These are phyloP conservation scores for Tinamus guttatus DNA, from an alignment of 2,113 vertebrate species.

Conservation along the genomic window DNA sequence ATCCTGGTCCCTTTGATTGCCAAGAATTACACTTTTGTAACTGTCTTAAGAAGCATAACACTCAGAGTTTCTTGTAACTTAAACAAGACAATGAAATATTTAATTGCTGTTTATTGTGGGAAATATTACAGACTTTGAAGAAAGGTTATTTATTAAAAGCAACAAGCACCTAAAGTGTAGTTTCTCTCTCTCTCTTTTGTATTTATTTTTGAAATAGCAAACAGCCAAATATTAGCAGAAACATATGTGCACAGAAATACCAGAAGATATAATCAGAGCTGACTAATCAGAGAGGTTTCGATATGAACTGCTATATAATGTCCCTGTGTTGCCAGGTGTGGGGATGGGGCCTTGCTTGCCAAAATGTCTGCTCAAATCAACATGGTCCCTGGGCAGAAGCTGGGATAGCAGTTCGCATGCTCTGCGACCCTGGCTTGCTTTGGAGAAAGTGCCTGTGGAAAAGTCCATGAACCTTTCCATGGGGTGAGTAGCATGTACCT, in stretches of 20 bases:
- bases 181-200: neutral
- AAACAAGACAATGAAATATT: conserved; percentile 45
- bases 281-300: neutral
- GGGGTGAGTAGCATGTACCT: accelerated
- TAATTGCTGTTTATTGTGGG: conserved; percentile 12
- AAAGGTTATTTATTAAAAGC: conserved; percentile 31
- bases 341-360: neutral
- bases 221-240: neutral
- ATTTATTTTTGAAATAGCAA: neutral
- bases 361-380: neutral
- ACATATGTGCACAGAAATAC: neutral
- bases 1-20: neutral
- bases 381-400: accelerated
- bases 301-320: neutral
- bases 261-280: neutral
- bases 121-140: conserved; percentile 10
- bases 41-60: neutral
- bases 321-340: neutral
- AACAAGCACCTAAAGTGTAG: neutral
- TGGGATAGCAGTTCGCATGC: accelerated
- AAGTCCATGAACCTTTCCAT: neutral
- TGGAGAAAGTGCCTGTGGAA: neutral
- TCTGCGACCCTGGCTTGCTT: neutral
- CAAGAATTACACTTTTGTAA: neutral
- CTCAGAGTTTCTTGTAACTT: conserved; percentile 5